phyloP scores from a whole-genome alignment of 1,140 invertebrate species.

The Oedothorax gibbosus region DNA sequence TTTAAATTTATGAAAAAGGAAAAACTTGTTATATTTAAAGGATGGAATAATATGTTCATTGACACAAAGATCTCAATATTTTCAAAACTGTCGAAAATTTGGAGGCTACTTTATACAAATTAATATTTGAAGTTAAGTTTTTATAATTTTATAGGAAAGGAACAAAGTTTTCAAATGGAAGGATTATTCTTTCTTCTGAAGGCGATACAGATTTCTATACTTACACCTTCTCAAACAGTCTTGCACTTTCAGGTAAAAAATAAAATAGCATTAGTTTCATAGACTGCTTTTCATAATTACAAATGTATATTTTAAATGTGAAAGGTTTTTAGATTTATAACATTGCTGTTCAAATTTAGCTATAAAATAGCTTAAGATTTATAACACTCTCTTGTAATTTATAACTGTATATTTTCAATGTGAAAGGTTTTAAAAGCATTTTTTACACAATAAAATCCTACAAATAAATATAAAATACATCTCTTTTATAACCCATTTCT shows the following conservation, averaged over 20 bases:
- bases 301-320: too few species aligned
- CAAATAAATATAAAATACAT: not conserved
- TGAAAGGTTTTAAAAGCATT: not conserved
- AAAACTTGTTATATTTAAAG: too few species aligned
- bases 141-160: conserved; percentile 64
- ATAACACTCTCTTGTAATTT: not conserved
- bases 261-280: conserved; percentile 8
- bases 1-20: too few species aligned
- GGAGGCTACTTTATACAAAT: not conserved
- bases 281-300: too few species aligned
- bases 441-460: not conserved
- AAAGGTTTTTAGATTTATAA: too few species aligned
- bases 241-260: conserved; percentile 78
- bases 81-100: too few species aligned
- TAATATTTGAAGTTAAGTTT: not conserved
- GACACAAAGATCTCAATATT: too few species aligned
- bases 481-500: conserved; percentile 20
- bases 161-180: conserved; percentile 66
- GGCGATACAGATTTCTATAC: conserved; percentile 74
- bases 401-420: not conserved
- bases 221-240: conserved; percentile 88
- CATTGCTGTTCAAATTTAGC: too few species aligned
- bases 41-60: too few species aligned
- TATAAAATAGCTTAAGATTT: not conserved
- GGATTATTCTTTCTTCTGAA: conserved; percentile 66